Evolutionary conservation across 1,140 invertebrate species (phyloP), one percentile per base, ranked within the genome.

Genomic region (Pantala flavescens): DNA sequence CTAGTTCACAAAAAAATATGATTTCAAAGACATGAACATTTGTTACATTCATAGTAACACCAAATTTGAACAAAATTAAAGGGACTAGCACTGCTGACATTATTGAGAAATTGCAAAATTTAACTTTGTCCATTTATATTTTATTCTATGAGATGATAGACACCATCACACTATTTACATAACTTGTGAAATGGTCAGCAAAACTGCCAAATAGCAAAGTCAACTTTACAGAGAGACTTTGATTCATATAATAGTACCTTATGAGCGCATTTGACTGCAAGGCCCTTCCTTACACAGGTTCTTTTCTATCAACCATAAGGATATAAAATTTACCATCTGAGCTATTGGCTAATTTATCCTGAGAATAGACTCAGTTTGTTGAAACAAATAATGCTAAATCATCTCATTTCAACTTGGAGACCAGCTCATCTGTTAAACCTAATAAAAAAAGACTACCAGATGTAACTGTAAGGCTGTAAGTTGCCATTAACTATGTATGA

Each of bases 151-250:
- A 21, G 49, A 63, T 63, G 49, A 63, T 63, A 63, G 49, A 63
- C 49, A 63, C 49, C 49, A 63, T 63, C 49, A 63, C n/a, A 63
- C 49, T 63, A 63, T 63, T 63, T 63, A 63, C 49, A 63, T 63
- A 63, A 63, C 49, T 63, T 63, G 49, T 63, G 49, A 63, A 63
- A 63, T 63, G 49, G 49, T 63, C 49, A 63, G 49, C 14, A 63
- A 63, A 63, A 19, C 49, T 63, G 49, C 49, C 49, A 63, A 63
- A 63, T 63, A 63, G 49, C n/a, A 63, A 19, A 63, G 49, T 63
- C 49, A 63, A 63, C 49, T 63, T 63, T 63, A 63, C 49, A 63
- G 49, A 21, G 49, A 63, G 49, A 63, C 49, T 21, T 63, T 63
- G 14, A 7, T 63, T 63, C 49, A 63, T 63, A 63, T 63, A 63